Evolutionary conservation across 2,113 vertebrate species (phyloP).

Genomic region (Miniopterus natalensis): DNA sequence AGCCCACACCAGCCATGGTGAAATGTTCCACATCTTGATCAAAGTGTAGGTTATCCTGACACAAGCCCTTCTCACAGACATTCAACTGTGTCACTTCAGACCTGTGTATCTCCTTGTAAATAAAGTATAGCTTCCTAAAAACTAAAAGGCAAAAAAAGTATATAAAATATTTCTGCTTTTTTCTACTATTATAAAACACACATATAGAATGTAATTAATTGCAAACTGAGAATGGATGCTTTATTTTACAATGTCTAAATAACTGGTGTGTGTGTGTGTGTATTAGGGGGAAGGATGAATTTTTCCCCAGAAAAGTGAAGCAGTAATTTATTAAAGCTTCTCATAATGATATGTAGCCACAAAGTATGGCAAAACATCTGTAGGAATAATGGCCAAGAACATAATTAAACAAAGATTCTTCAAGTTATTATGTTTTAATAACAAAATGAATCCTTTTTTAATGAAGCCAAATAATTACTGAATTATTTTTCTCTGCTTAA

Average conservation of each 20-base stretch:
- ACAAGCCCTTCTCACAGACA: neutral
- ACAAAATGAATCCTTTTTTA: constrained; percentile 7
- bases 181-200: neutral
- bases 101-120: neutral
- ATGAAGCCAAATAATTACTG: constrained; percentile 3
- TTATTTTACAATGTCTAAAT: neutral
- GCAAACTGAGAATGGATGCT: neutral
- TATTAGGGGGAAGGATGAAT: neutral
- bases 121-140: neutral
- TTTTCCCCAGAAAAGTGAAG: neutral
- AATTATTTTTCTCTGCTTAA: constrained; percentile 26
- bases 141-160: neutral
- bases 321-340: neutral
- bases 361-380: neutral
- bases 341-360: neutral
- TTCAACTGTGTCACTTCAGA: neutral
- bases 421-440: constrained; percentile 34
- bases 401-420: constrained; percentile 49
- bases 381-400: constrained; percentile 30
- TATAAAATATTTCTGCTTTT: neutral
- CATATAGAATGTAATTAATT: neutral
- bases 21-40: neutral
- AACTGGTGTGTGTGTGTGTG: neutral
- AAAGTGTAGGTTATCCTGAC: neutral
- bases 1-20: neutral